Conservation (phyloP, 2,797 vertebrate genomes). For the Eidolon dupreanum region DNA sequence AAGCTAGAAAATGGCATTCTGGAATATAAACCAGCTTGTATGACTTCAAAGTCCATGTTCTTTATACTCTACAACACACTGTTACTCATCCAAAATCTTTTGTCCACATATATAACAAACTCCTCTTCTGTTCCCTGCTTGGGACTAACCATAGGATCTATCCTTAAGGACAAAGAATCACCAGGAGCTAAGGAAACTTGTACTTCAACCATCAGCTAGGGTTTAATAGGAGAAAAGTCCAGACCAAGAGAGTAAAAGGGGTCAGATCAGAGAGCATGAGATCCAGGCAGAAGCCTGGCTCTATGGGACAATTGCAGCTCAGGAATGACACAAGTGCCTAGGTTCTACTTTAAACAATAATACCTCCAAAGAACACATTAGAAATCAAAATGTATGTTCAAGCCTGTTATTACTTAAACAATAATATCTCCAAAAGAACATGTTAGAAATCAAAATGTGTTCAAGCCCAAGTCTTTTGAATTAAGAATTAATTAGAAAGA, state of each 20-base stretch:
- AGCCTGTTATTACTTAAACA: not conserved
- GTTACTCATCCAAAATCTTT: not conserved
- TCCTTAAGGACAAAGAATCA: not conserved
- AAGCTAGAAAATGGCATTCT: not conserved
- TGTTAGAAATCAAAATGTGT: not conserved
- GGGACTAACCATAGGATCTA: not conserved
- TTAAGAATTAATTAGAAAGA: slow-evolving; percentile 36
- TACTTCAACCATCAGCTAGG: not conserved
- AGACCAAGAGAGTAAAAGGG: not conserved
- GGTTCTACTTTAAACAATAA: slow-evolving; percentile 20
- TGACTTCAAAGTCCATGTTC: not conserved
- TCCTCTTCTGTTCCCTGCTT: not conserved
- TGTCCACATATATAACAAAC: not conserved
- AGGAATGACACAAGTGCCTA: not conserved
- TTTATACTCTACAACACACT: not conserved
- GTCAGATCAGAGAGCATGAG: not conserved
- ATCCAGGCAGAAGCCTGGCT: not conserved
- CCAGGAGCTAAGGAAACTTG: not conserved
- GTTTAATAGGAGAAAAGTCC: not conserved
- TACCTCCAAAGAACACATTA: not conserved
- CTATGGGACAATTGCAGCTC: not conserved
- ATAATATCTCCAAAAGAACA: not conserved
- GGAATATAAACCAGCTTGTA: not conserved
- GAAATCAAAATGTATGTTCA: not conserved
- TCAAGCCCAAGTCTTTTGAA: not conserved